Percentiles rank a stretch among this genome's conserved stretches.
These are phyloP conservation scores for Myrmecobius fasciatus DNA, from an alignment of 2,113 vertebrate genomes.

Conservation along the genomic window DNA sequence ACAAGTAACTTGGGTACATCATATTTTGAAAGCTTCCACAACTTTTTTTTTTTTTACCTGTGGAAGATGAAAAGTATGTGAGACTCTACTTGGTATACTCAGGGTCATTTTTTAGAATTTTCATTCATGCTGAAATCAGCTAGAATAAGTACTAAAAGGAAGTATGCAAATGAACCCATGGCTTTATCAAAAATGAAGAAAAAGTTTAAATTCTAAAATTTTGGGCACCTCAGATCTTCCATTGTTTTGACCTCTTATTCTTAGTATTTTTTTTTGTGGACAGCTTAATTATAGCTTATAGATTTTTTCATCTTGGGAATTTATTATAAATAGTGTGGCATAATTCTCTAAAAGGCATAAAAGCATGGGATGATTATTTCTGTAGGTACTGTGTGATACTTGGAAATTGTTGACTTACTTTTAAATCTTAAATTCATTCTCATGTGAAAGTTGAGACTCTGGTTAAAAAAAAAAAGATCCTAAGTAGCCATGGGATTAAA, in stretches of 20 bases:
- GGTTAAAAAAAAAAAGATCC: background rate
- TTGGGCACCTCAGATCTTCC: too few species aligned
- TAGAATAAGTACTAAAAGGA: background rate
- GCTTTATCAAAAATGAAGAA: constrained; percentile 1
- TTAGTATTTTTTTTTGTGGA: too few species aligned
- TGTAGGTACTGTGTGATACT: background rate
- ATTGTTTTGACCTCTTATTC: too few species aligned
- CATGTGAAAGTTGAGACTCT: background rate
- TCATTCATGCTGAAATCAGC: constrained; percentile 22
- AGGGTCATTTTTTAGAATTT: constrained; percentile 19
- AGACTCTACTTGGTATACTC: background rate
- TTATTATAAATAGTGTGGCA: background rate
- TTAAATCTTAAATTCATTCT: background rate
- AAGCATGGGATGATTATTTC: background rate
- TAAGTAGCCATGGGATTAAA: background rate
- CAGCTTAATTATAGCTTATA: constrained; percentile 10
- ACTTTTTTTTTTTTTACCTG: constrained; percentile 19
- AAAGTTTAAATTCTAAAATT: too few species aligned
- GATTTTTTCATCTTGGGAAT: background rate
- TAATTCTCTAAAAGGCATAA: background rate
- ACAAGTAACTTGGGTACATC: constrained; percentile 48
- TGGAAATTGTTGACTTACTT: background rate
- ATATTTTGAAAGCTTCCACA: constrained; percentile 20
- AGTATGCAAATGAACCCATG: constrained; percentile 35
- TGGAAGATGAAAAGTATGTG: background rate